Evolutionary conservation across 2,797 vertebrate genomes (phyloP), one percentile per base, ranked within the genome.

Genomic region (Mycteria americana): DNA sequence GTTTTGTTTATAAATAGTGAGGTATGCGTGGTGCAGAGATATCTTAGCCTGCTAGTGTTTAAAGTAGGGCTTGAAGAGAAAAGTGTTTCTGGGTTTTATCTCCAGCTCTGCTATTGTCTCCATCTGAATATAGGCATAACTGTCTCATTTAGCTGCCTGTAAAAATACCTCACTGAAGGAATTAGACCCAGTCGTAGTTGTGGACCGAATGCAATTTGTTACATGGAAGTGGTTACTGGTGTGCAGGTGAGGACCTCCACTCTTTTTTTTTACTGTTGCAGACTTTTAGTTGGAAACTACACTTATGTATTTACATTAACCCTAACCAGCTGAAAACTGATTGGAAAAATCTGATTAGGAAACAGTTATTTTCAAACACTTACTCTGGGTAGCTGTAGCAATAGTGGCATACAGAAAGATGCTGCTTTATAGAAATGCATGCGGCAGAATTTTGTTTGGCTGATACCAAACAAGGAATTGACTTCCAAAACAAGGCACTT

Each of bases 191-290:
- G 27, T 70, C 23, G 4, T 24, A 46, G 22, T 5, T 77, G 59
- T 9, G 33, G 35, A 37, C 13, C 0, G 0, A 56, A 56, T 60
- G 33, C 62, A 51, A 0, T 74, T 80, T 70, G 13, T 90, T 67
- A n/a, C 24, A 5, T 90, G 45, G 46, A 74, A 63, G 18, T 41
- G 18, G 33, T 56, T 84, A 28, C 22, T 88, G 57, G 27, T 88
- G 56, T 67, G 65, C 62, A 65, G 65, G 25, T 62, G 69, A 75
- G 37, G n/a, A 57, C 37, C 28, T 79, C 51, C 8, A 4, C 53
- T 65, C 14, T 53, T 53, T n/a, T 39, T 39, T 39, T 91, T n/a
- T 41, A 39, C 27, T 39, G 4, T 48, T 69, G 25, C 16, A 59
- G 35, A 11, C 39, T 84, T 94, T 11, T 62, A 43, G 7, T 13